Percentiles rank a stretch among this genome's conserved stretches.
Conservation (phyloP, 2,888 invertebrate genomes). For the Mimumesa dahlbomi region DNA sequence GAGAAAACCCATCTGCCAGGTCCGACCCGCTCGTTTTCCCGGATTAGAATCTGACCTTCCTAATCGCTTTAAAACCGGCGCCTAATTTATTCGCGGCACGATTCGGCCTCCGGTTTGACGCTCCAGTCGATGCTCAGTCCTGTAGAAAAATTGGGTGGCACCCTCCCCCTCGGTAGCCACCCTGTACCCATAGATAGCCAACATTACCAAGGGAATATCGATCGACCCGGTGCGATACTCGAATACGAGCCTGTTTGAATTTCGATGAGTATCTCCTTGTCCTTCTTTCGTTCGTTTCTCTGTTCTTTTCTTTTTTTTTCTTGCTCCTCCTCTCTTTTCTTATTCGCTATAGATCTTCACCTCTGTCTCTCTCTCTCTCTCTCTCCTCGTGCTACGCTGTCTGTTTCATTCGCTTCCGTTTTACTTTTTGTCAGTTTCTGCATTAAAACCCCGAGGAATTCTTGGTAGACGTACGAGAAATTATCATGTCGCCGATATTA, state of each 20-base stretch:
- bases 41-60: constrained; percentile 67
- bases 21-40: constrained; percentile 51
- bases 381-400: not conserved
- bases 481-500: constrained; percentile 43
- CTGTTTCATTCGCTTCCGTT: not conserved
- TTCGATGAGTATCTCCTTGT: constrained; percentile 46
- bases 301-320: constrained; percentile 3
- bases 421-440: not conserved
- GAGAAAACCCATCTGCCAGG: constrained; percentile 60
- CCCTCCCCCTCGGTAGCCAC: not conserved
- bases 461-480: constrained; percentile 25
- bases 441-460: constrained; percentile 7
- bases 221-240: constrained; percentile 37
- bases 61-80: constrained; percentile 67
- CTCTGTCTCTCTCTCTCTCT: not conserved
- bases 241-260: constrained; percentile 44
- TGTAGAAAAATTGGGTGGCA: constrained; percentile 39
- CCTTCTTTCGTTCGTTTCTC: not conserved
- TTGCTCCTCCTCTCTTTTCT: not conserved
- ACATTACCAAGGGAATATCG: constrained; percentile 42
- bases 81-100: constrained; percentile 65
- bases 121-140: constrained; percentile 14
- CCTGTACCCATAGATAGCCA: not conserved
- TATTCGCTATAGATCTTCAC: not conserved
- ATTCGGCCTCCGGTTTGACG: constrained; percentile 35